Percentiles rank a stretch among this genome's conserved stretches.
phyloP scores from a whole-genome alignment of 2,113 vertebrate genomes.

The Festucalex cinctus region DNA sequence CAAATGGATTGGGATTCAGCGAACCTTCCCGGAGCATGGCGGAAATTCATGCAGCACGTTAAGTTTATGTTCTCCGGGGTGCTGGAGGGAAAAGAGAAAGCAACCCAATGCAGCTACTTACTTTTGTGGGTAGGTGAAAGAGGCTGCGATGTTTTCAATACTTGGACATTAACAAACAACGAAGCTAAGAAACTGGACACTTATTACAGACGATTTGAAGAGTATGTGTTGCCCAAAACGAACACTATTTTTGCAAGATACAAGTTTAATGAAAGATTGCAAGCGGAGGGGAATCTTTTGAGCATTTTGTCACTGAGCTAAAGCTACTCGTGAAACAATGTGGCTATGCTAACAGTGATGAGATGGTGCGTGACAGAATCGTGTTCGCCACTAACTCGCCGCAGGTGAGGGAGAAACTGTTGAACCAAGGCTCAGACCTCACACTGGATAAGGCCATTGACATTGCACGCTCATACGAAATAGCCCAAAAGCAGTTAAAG shows the following conservation, averaged over 20 bases:
- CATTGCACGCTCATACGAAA: neutral
- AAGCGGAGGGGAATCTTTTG: neutral
- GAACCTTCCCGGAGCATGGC: too few relatives aligned
- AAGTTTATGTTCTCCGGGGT: too few relatives aligned
- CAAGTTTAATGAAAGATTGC: neutral
- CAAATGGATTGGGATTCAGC: too few relatives aligned
- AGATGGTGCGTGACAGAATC: neutral
- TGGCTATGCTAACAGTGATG: neutral
- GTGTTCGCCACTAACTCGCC: neutral
- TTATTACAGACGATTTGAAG: too few relatives aligned
- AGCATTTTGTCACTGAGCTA: neutral
- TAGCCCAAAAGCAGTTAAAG: neutral
- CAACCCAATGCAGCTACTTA: too few relatives aligned
- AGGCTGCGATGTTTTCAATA: too few relatives aligned
- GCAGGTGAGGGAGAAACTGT: neutral
- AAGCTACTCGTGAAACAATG: neutral
- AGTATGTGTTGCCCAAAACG: too few relatives aligned
- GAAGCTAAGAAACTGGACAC: too few relatives aligned
- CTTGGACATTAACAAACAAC: too few relatives aligned
- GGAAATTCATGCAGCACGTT: too few relatives aligned
- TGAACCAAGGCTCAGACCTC: neutral
- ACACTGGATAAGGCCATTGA: neutral
- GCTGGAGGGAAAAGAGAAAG: too few relatives aligned
- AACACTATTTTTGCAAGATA: neutral
- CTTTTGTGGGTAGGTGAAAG: too few relatives aligned